Conservation (phyloP, 2,113 vertebrate genomes). For the Willisornis vidua region DNA sequence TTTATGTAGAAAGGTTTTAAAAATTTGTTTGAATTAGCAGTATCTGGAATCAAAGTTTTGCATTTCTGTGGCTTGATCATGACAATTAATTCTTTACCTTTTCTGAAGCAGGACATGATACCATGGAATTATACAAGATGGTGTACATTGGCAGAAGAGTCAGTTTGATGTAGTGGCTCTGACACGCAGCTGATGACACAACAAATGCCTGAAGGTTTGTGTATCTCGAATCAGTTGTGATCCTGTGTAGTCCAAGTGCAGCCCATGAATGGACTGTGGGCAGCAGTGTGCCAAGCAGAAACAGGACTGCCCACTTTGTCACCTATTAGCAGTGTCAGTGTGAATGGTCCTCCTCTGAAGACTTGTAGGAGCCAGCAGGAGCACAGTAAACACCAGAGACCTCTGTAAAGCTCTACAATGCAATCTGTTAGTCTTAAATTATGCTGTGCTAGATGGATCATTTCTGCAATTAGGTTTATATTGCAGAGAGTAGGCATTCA, state of each 20-base stretch:
- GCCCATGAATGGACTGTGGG: neutral
- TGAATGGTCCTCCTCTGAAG: neutral
- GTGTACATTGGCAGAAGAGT: neutral
- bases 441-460: conserved; percentile 8
- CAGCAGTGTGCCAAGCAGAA: neutral
- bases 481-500: conserved; percentile 1
- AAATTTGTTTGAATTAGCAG: neutral
- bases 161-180: neutral
- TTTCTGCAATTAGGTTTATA: conserved; percentile 40
- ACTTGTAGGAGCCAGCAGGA: neutral
- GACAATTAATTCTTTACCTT: neutral
- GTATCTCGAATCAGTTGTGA: neutral
- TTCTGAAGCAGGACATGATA: neutral
- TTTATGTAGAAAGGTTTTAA: neutral
- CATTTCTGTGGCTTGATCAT: neutral
- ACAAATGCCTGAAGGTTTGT: neutral
- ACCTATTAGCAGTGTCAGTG: neutral
- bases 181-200: neutral
- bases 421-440: conserved; percentile 12
- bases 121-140: neutral
- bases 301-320: neutral
- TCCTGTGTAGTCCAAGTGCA: neutral
- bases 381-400: neutral
- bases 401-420: neutral
- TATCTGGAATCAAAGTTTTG: neutral